Percentiles rank a stretch among this genome's conserved stretches.
These are phyloP conservation scores for Rhynchophorus ferrugineus DNA, from an alignment of 1,140 invertebrate species.

Conservation along the genomic window DNA sequence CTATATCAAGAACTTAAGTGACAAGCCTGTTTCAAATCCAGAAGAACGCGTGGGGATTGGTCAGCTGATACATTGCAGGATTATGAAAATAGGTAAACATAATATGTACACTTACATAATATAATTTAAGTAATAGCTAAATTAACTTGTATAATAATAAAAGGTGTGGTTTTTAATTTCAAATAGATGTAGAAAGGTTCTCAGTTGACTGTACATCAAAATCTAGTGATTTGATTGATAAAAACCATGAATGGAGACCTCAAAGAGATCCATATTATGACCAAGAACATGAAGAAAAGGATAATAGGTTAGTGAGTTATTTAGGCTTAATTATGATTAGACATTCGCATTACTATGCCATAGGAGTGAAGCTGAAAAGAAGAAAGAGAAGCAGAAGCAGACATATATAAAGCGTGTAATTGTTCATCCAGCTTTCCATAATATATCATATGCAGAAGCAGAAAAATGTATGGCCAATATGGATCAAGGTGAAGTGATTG, in stretches of 20 bases:
- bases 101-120: too few species aligned
- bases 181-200: constrained; percentile 84
- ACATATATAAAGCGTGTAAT: constrained; percentile 93
- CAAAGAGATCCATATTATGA: constrained; percentile 90
- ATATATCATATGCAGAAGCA: constrained; percentile 88
- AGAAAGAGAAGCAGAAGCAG: constrained; percentile 69
- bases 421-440: constrained; percentile 95
- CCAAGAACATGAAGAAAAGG: constrained; percentile 73
- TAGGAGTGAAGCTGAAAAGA: constrained; percentile 69
- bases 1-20: constrained; percentile 90
- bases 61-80: constrained; percentile 87
- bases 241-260: constrained; percentile 84
- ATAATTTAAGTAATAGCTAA: too few species aligned
- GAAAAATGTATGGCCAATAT: constrained; percentile 85
- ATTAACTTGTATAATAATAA: too few species aligned
- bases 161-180: too few species aligned
- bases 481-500: constrained; percentile 94
- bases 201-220: constrained; percentile 90
- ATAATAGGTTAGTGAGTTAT: constrained; percentile 43
- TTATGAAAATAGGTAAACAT: constrained; percentile 69
- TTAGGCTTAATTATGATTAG: neutral
- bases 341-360: neutral
- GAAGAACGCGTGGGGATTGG: constrained; percentile 81
- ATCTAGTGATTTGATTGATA: constrained; percentile 85
- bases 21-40: constrained; percentile 88